A percentile compares a stretch with the other conserved stretches of the same genome.
These are phyloP conservation scores for Leptopilina boulardi DNA, from an alignment of 1,140 invertebrate species.

Conservation along the genomic window DNA sequence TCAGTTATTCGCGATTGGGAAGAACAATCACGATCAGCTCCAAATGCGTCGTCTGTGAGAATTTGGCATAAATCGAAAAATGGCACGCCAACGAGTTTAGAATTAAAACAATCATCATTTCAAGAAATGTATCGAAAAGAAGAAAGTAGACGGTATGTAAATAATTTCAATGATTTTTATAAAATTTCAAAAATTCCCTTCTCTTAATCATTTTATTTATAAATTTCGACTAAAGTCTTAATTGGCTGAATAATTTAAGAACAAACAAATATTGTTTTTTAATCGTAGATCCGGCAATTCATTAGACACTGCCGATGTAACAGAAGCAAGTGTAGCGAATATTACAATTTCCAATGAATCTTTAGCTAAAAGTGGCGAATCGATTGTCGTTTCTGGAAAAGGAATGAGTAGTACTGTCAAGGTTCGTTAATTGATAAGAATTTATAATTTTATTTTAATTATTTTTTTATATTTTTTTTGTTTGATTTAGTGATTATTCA, in stretches of 20 bases:
- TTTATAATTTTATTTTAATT: slow-evolving; percentile 35
- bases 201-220: too few species aligned
- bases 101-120: slow-evolving; percentile 64
- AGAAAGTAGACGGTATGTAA: slow-evolving; percentile 62
- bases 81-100: slow-evolving; percentile 49
- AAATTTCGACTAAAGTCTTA: too few species aligned
- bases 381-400: slow-evolving; percentile 70
- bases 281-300: slow-evolving; percentile 63
- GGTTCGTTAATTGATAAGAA: slow-evolving; percentile 44
- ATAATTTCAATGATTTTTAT: slow-evolving; percentile 17
- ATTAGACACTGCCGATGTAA: slow-evolving; percentile 64
- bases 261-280: slow-evolving; percentile 10
- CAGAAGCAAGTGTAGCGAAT: slow-evolving; percentile 68
- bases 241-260: too few species aligned
- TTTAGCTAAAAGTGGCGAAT: slow-evolving; percentile 71
- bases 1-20: slow-evolving; percentile 75
- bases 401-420: slow-evolving; percentile 73
- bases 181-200: too few species aligned
- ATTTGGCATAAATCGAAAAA: slow-evolving; percentile 69
- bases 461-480: background rate
- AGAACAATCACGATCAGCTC: slow-evolving; percentile 80
- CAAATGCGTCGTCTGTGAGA: slow-evolving; percentile 74
- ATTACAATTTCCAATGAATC: slow-evolving; percentile 75
- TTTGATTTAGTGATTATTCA: background rate
- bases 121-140: slow-evolving; percentile 65